Conservation (phyloP, 1,140 invertebrate species). For the Rhyzopertha dominica region DNA sequence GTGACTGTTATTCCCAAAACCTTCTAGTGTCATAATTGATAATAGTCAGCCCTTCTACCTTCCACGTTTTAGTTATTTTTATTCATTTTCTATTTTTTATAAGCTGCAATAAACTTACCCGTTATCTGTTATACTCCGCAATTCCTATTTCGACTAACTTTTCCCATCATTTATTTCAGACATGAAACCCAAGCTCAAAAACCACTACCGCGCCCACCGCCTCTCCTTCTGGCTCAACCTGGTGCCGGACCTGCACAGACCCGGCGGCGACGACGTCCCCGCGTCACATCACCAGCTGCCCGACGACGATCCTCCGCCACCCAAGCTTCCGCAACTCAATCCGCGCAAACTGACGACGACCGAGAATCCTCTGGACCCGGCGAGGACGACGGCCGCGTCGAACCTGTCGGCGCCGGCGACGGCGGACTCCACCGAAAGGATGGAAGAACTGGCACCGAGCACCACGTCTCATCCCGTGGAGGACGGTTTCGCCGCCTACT, state of each 20-base stretch:
- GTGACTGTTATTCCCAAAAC: too few species aligned
- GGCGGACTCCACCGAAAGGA: slow-evolving; percentile 36
- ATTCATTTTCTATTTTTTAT: too few species aligned
- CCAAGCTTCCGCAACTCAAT: slow-evolving; percentile 52
- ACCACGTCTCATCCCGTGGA: slow-evolving; percentile 60
- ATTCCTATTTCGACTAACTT: too few species aligned
- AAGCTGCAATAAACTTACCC: too few species aligned
- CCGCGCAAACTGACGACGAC: slow-evolving; percentile 51
- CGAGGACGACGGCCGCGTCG: slow-evolving; percentile 39
- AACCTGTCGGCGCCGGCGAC: slow-evolving; percentile 40
- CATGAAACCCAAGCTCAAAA: slow-evolving; percentile 81
- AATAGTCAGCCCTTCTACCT: too few species aligned
- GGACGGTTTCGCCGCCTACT: slow-evolving; percentile 81
- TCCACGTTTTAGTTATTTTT: too few species aligned
- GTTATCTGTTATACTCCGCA: too few species aligned
- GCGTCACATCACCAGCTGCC: slow-evolving; percentile 80
- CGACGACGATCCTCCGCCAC: slow-evolving; percentile 57
- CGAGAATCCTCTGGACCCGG: slow-evolving; percentile 49
- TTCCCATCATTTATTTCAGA: too few species aligned
- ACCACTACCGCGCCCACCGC: slow-evolving; percentile 87
- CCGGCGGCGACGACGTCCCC: slow-evolving; percentile 78
- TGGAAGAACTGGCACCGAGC: slow-evolving; percentile 43
- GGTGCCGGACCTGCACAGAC: slow-evolving; percentile 91
- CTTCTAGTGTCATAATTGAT: too few species aligned
- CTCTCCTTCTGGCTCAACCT: slow-evolving; percentile 96